Evolutionary conservation across 2,888 invertebrate genomes (phyloP), one percentile per base, ranked within the genome.

Genomic region (Drosophila falleni): DNA sequence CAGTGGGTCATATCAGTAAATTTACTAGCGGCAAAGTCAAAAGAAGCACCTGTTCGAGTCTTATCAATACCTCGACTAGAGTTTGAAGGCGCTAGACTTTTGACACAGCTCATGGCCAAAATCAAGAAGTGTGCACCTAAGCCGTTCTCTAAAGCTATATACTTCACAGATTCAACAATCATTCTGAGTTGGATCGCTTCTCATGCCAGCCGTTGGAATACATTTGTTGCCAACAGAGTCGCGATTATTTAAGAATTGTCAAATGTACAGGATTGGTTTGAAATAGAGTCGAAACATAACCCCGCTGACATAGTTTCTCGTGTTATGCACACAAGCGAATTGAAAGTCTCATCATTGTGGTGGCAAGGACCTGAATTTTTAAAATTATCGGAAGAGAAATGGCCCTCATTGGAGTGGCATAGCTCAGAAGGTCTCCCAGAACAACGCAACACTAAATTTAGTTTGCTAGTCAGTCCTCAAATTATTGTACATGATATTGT

Each of bases 401-500:
- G 37, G 37, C 37, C 37, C n/a, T 37, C n/a, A 6, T 37, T 37
- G n/a, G 37, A 37, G 37, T 37, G 37, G 37, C 37, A 37, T n/a
- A 37, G 37, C 37, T 8, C 37, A 37, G n/a, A 37, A 5, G 37
- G 37, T 5, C 37, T 37, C n/a, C 37, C 37, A 37, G 37, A 37
- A 37, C 37, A 37, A 5, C 37, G 37, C 5, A 37, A 37, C 8
- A 37, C 37, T 37, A 37, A 37, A n/a, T 37, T 37, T n/a, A 37
- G 37, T 37, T n/a, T 37, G 37, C 37, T 37, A 37, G 37, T n/a
- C n/a, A 37, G 35, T 37, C 13, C 37, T 37, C 37, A 37, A 37
- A 37, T n/a, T n/a, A 37, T n/a, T 3, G 37, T n/a, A 37, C 2
- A 37, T 13, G 4, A 33, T 1, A 13, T 37, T 37, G n/a, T 37